Base-by-base conservation (phyloP, 2,797 vertebrate genomes). In the Fistularia commersonii region DNA sequence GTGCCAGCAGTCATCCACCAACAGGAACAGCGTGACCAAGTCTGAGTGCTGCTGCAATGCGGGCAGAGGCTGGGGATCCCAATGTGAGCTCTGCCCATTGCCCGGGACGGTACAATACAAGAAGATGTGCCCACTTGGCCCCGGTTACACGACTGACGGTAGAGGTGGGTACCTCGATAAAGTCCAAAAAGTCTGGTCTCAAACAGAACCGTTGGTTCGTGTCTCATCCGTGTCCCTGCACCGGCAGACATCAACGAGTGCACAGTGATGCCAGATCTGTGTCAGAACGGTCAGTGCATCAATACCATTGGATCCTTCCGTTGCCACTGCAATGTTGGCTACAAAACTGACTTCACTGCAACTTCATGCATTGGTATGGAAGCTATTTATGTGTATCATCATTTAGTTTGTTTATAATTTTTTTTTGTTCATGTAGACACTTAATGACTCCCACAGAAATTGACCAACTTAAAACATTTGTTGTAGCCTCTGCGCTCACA, bases 101-200 rank as follows among this genome's bases (percentile, higher is more conserved):
- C 94, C 93, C 0, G 92, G 94, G 52, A 99, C 96, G 0, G 68
- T 93, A 7, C 90, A 91, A 58, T 93, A 95, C 89, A 94, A 93
- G 85, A 95, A 88, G 66, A 93, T 98, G 93, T 99, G 96, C 50
- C 95, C 95, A 0, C 93, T 94, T 0, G 95, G 96, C 37, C 90
- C 92, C 0, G 96, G 96, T 0, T 99, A 94, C 68, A 93, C 92
- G 41, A 92, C 93, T 0, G 93, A 96, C 0, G 95, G 95, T n/a
- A 89, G 88, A 88, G 96, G 95, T 98, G 48, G 67, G 73, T 11
- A 34, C 10, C 7, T 2, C 11, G 35, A 36, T 7, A 7, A 1
- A 36, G 35, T 23, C 23, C 23, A 23, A 12, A 3, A 12, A 41
- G 11, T 41, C 31, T 12, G 11, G 8, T 35, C 33, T 46, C 6